These are phyloP conservation scores for Drosophila yakuba DNA, from an alignment of 1,140 invertebrate species.

Conservation along the genomic window DNA sequence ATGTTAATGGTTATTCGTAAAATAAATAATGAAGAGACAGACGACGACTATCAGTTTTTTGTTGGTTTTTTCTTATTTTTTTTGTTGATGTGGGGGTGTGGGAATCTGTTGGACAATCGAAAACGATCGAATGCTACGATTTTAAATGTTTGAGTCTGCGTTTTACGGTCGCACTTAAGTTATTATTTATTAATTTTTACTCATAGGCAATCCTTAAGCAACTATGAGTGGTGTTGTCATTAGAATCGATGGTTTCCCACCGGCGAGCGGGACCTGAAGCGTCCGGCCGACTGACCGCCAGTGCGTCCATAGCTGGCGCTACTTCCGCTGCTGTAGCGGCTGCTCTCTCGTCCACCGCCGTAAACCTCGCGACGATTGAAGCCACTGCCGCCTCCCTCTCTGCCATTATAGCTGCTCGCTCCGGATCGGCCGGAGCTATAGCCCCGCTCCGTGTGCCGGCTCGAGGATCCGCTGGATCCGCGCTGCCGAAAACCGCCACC, in stretches of 20 bases:
- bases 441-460: constrained; percentile 83
- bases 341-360: constrained; percentile 77
- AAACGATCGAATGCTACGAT: constrained; percentile 44
- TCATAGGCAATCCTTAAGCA: constrained; percentile 23
- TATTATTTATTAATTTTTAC: constrained; percentile 52
- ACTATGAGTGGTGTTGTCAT: constrained; percentile 39
- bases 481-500: constrained; percentile 80
- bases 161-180: constrained; percentile 49
- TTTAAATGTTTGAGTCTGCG: constrained; percentile 43
- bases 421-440: constrained; percentile 85
- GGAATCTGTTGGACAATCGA: constrained; percentile 19
- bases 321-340: constrained; percentile 84
- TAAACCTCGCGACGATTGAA: constrained; percentile 82
- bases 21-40: constrained; percentile 46
- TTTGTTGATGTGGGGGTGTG: constrained; percentile 16
- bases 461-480: constrained; percentile 77
- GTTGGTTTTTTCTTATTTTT: too few relatives aligned
- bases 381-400: constrained; percentile 78
- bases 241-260: constrained; percentile 75
- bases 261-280: constrained; percentile 79
- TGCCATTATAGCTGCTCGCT: constrained; percentile 71
- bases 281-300: constrained; percentile 80
- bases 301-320: constrained; percentile 83
- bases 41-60: constrained; percentile 40
- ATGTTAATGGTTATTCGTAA: constrained; percentile 37